Base-by-base conservation (phyloP, 2,113 vertebrate genomes). In the Turdus rufiventris region DNA sequence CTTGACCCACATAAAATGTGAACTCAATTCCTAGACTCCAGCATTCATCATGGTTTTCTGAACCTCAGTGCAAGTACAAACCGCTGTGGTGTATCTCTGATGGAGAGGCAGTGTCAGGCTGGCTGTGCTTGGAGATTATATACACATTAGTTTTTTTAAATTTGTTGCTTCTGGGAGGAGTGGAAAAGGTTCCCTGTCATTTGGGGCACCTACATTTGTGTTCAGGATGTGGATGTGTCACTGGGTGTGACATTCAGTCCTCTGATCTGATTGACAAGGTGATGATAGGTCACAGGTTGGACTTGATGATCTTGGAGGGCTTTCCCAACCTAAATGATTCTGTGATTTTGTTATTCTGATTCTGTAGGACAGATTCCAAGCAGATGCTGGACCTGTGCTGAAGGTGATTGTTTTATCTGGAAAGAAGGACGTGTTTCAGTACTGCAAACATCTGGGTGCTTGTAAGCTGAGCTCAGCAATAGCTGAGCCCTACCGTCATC, bases 401-500 rank as follows among this genome's bases (percentile, higher is more conserved):
- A 33, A 53, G 62, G 2, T 28, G 74, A 8, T 80, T 54, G 84
- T 73, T 81, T 25, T 38, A 72, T 77, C 42, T 93, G 72, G 71
- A 73, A 58, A 75, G 85, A 45, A 70, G 63, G 74, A 43, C 0
- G 10, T 56, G 61, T 79, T 89, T 87, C 63, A 90, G 2, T 72
- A 17, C 53, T 15, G 9, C 4, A 73, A 82, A 91, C 93, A 94
- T 95, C 89, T 96, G 95, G 85, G 21, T 86, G 65, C 57, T 73
- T 87, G 73, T 61, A 31, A 75, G 80, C 83, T 94, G 92, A 94
- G 92, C 85, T 91, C 93, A 95, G 90, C 90, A 67, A 4, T 73
- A 73, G 93, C 72, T 63, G 78, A 85, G 75, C 80, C 2, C 60
- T 75, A 2, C 83, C 9, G 0, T 79, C 16, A 3, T 51, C 71